Evolutionary conservation across 2,888 invertebrate species (phyloP).

Genomic region (Lysandra coridon): DNA sequence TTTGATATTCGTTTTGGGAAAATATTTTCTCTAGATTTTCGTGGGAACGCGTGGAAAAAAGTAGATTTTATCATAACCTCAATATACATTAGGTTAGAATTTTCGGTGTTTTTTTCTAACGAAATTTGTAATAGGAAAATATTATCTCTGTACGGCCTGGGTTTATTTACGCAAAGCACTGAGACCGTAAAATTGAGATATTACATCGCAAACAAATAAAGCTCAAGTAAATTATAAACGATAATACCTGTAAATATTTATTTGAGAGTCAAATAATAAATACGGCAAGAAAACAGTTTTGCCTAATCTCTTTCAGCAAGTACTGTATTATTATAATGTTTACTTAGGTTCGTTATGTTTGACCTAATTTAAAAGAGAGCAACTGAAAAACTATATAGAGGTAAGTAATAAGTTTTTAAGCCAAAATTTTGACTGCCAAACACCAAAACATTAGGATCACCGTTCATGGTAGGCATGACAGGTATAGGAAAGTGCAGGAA

Average conservation of each 20-base stretch:
- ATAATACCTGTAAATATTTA: background rate
- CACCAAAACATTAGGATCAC: background rate
- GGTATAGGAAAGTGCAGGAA: too few species aligned
- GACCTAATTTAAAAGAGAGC: background rate
- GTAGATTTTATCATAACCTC: constrained; percentile 25
- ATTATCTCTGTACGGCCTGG: background rate
- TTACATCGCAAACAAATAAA: constrained; percentile 1
- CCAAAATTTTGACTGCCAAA: too few species aligned
- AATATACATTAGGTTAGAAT: constrained; percentile 26
- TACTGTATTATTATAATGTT: background rate
- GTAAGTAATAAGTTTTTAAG: background rate
- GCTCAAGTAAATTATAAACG: background rate
- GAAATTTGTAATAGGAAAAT: constrained; percentile 19
- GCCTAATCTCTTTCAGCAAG: background rate
- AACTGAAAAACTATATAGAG: background rate
- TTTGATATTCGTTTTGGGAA: constrained; percentile 28
- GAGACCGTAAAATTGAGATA: background rate
- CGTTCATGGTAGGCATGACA: too few species aligned
- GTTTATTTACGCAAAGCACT: background rate
- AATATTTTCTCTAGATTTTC: constrained; percentile 25
- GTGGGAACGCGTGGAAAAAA: constrained; percentile 24
- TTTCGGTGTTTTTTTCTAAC: constrained; percentile 19
- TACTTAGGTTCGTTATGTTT: background rate
- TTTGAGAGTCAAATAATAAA: background rate
- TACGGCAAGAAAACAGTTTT: background rate